Conservation (phyloP, 2,888 invertebrate species). For the Stenchaetothrips biformis region DNA sequence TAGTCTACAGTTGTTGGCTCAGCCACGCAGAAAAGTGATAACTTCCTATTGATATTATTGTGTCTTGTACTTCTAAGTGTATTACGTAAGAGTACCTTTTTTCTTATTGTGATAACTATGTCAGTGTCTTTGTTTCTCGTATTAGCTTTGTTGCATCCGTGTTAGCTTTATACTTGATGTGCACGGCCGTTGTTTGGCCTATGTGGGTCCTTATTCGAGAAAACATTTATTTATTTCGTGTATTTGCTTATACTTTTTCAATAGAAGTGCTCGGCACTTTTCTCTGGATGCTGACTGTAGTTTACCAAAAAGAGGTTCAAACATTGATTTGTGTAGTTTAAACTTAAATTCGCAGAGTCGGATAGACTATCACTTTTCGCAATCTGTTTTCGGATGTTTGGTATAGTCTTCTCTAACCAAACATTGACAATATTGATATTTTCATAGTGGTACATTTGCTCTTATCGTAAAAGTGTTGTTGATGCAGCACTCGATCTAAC, state of each 20-base stretch:
- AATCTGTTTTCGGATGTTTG: no score
- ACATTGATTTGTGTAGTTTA: neutral
- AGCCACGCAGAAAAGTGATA: constrained; percentile 3
- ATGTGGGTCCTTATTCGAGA: neutral
- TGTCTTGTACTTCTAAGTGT: neutral
- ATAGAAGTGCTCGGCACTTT: neutral
- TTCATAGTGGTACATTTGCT: no score
- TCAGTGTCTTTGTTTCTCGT: neutral
- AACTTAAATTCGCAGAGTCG: neutral
- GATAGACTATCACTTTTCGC: no score
- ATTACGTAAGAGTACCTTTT: neutral
- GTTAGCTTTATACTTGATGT: neutral
- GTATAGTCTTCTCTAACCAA: no score
- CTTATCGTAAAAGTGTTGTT: no score
- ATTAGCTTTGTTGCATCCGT: neutral
- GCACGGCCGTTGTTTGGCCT: neutral
- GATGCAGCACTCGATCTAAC: no score
- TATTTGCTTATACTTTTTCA: neutral
- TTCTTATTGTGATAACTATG: constrained; percentile 1
- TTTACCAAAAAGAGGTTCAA: neutral
- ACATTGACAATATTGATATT: no score
- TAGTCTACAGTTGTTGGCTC: neutral
- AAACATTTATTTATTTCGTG: neutral
- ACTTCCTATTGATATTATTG: neutral
- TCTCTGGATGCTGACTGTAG: neutral